These are phyloP conservation scores for Harpegnathos saltator DNA, from an alignment of 1,140 invertebrate genomes.

Conservation along the genomic window DNA sequence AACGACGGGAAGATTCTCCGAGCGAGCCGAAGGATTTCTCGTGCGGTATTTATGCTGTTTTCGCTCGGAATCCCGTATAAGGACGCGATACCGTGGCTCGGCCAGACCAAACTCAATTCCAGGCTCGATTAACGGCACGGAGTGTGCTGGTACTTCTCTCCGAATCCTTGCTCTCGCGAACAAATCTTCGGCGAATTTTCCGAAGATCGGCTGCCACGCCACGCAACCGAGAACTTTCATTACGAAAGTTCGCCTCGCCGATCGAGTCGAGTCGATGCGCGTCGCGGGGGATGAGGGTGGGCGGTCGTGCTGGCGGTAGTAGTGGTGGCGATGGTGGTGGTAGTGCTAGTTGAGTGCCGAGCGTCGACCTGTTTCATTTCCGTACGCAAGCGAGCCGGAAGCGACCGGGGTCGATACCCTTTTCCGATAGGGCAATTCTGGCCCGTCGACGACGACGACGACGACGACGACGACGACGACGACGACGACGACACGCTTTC, in stretches of 20 bases:
- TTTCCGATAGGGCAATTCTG: slow-evolving; percentile 67
- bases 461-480: slow-evolving; percentile 4
- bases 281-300: background rate
- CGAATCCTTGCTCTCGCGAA: slow-evolving; percentile 44
- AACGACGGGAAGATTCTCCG: background rate
- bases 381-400: slow-evolving; percentile 69
- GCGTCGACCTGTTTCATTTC: slow-evolving; percentile 73
- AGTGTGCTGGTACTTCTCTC: slow-evolving; percentile 35
- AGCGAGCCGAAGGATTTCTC: background rate
- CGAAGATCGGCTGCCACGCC: background rate
- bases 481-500: slow-evolving; percentile 28
- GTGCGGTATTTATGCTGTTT: background rate
- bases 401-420: slow-evolving; percentile 62
- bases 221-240: slow-evolving; percentile 68
- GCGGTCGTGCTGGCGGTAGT: too few species aligned
- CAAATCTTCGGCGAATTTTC: slow-evolving; percentile 52
- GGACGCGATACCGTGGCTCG: background rate
- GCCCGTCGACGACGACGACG: slow-evolving; percentile 23
- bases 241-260: slow-evolving; percentile 70
- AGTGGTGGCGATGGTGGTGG: background rate
- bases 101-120: slow-evolving; percentile 49
- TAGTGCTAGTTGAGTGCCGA: slow-evolving; percentile 20
- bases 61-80: background rate
- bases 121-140: slow-evolving; percentile 47
- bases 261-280: slow-evolving; percentile 52